Evolutionary conservation across 2,888 invertebrate genomes (phyloP), one percentile per base, ranked within the genome.

Genomic region (Paralinhomoeus sp.): DNA sequence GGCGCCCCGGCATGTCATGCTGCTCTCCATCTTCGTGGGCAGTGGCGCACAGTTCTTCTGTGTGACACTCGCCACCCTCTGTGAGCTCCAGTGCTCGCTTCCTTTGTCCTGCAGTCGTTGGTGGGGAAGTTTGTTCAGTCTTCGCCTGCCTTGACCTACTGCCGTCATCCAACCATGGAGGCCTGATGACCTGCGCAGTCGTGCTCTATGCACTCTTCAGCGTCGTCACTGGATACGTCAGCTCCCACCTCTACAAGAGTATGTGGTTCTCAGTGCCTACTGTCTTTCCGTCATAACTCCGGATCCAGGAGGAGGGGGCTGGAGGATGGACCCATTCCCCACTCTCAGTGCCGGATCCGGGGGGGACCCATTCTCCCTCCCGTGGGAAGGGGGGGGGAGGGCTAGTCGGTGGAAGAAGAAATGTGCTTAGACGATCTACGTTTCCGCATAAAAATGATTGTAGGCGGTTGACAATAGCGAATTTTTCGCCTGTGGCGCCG

Each of bases 91-190:
- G 2, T 39, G 24, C 15, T 12, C 9, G 9, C 15, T 31, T 33
- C 18, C 35, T 31, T 31, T 9, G 15, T 9, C 12, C 15, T 15
- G n/a, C 36, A 36, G n/a, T 18, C 7, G n/a, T 12, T 36, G 18
- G 12, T 12, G 15, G 31, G 12, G 15, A 31, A 7, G n/a, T n/a
- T n/a, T 24, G 61, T 64, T 42, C 60, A 74, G 87, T 82, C 18
- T 93, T 97, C 68, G 97, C 97, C n/a, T 93, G 93, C 64, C 73
- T 97, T 50, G 97, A 97, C 44, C 97, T 97, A 68, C 72, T 97
- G 45, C 91, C 91, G 13, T 97, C 97, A 1, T 93, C 93, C 3
- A 93, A 97, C 68, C 76, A 93, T 57, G 97, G 97, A 12, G 87
- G 91, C 1, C 67, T 97, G 47, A 97, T 97, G 91, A 97, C 93